phyloP scores from a whole-genome alignment of 2,797 vertebrate species.

The Zalophus californianus region DNA sequence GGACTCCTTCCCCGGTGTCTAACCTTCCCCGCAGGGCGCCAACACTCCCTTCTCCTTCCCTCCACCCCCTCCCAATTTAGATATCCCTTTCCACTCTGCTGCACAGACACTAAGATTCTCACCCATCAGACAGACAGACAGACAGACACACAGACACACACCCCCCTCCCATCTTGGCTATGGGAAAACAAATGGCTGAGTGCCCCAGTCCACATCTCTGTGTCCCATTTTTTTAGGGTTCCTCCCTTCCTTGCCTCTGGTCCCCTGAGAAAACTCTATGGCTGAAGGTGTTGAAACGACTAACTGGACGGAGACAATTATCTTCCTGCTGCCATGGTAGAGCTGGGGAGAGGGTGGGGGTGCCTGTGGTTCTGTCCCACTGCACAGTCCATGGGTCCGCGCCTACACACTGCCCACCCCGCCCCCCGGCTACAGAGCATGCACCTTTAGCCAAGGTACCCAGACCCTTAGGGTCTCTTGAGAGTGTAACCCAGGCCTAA shows the following conservation, averaged over 20 bases:
- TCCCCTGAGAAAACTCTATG: slow-evolving; percentile 63
- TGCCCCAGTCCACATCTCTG: slow-evolving; percentile 2
- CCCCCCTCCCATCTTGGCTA: not conserved
- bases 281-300: slow-evolving; percentile 66
- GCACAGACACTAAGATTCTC: not conserved
- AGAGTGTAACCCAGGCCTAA: not conserved
- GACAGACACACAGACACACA: no score
- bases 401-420: not conserved
- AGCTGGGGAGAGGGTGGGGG: not conserved
- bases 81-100: not conserved
- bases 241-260: not conserved
- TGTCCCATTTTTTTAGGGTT: slow-evolving; percentile 71
- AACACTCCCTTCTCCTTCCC: not conserved
- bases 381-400: rapidly evolving
- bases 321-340: slow-evolving; percentile 37
- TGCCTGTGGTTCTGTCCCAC: not conserved
- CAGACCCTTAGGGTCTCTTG: not conserved
- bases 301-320: slow-evolving; percentile 79
- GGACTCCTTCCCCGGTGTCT: not conserved
- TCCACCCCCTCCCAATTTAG: not conserved
- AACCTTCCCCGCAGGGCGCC: not conserved
- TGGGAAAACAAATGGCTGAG: slow-evolving; percentile 59
- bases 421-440: rapidly evolving
- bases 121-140: not conserved
- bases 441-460: not conserved